Base-by-base conservation (phyloP, 2,797 vertebrate species). In the Coluber constrictor region DNA sequence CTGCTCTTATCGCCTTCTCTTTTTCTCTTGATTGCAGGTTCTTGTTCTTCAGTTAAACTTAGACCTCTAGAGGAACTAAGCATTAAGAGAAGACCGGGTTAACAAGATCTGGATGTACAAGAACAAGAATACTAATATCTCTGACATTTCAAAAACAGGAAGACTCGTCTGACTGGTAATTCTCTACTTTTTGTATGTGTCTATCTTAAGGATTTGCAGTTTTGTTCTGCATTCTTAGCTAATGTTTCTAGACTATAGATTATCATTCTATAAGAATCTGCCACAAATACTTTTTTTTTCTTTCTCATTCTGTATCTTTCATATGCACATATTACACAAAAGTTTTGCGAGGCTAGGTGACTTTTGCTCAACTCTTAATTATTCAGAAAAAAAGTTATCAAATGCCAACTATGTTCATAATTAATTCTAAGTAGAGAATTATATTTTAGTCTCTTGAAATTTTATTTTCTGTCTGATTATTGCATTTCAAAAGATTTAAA, bases 11-110 rank as follows among this genome's bases (percentile, higher is more conserved):
- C 95, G 92, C 95, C 94, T 93, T 96, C 94, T 94, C 92, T 92
- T 90, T 96, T 93, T 96, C 96, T 97, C 96, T 94, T 96, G 95
- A 94, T 97, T 97, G 54, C 97, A 98, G 98, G 96, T 95, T 92
- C 95, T 96, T 97, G 96, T 94, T 94, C 96, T 96, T 96, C 95
- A 97, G 92, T 97, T 97, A 97, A 97, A 97, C 97, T 96, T 97
- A 98, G 97, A 97, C 97, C 95, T 95, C 90, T 94, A 91, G 96
- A 97, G 94, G 83, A 94, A 93, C 94, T 92, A 96, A 97, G 97
- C 95, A 95, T 94, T 96, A 95, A 88, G 96, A 96, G 97, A 97
- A 97, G 96, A 95, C 96, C 97, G 97, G 97, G 95, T 96, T 97
- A 97, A 95, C 95, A 97, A 94, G 93, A 92, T 95, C 96, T 95